Evolutionary conservation across 2,888 invertebrate genomes (phyloP).

Genomic region (Scaptomyza cyrtandrae): DNA sequence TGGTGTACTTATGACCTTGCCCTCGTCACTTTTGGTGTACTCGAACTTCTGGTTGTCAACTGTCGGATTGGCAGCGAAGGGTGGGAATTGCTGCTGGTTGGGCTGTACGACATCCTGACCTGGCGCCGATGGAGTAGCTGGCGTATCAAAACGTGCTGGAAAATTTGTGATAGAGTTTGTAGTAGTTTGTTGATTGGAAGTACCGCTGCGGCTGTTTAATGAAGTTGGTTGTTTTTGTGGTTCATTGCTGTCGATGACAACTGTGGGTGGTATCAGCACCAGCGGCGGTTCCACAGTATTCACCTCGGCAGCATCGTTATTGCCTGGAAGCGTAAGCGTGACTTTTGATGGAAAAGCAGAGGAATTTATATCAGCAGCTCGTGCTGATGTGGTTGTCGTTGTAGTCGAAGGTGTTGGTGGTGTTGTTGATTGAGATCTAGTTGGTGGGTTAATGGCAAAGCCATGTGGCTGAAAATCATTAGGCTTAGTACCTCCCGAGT

Average conservation of each 20-base stretch:
- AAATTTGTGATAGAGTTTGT: constrained; percentile 80
- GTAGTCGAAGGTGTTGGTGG: constrained; percentile 32
- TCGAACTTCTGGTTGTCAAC: constrained; percentile 69
- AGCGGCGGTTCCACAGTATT: constrained; percentile 64
- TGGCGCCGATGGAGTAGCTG: constrained; percentile 8
- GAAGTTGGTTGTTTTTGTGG: constrained; percentile 8
- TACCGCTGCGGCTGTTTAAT: constrained; percentile 23
- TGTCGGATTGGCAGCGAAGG: constrained; percentile 39
- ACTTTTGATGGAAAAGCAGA: constrained; percentile 80
- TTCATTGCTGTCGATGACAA: constrained; percentile 19
- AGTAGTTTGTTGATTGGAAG: constrained; percentile 47
- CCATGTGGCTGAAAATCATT: constrained; percentile 63
- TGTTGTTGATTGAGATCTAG: constrained; percentile 29
- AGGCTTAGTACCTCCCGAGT: constrained; percentile 57
- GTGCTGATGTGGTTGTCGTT: constrained; percentile 51
- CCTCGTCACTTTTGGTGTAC: constrained; percentile 82
- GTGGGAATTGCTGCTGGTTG: constrained; percentile 61
- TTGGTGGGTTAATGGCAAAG: constrained; percentile 36
- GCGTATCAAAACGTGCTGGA: constrained; percentile 79
- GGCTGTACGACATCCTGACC: constrained; percentile 15
- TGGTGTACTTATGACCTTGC: constrained; percentile 82
- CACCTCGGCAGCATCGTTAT: constrained; percentile 30
- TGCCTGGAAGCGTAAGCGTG: constrained; percentile 74
- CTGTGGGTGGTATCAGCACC: constrained; percentile 69
- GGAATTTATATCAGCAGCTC: constrained; percentile 55